Evolutionary conservation across 30 jellyfish, hydroid and myxozoan species (phyloP).

Genomic region (Hydractinia echinata): DNA sequence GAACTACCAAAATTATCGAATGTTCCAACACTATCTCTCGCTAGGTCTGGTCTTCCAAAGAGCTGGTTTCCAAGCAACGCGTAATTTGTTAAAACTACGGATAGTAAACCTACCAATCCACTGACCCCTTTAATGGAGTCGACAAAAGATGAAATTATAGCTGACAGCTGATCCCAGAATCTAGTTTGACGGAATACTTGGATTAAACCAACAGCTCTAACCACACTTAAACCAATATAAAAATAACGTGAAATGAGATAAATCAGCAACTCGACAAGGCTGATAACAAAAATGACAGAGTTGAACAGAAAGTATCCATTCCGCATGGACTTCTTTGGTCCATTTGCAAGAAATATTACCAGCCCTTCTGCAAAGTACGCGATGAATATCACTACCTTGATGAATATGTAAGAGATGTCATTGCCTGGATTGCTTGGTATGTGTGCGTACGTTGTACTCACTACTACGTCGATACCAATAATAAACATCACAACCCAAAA

Average conservation of each 20-base stretch:
- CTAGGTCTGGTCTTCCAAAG: constrained; percentile 30
- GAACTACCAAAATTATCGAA: constrained; percentile 47
- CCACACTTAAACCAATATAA: constrained; percentile 37
- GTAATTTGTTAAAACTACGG: constrained; percentile 42
- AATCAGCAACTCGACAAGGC: constrained; percentile 25
- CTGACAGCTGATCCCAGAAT: constrained; percentile 42
- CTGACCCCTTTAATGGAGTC: constrained; percentile 44
- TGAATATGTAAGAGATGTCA: background rate
- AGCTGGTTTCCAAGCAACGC: constrained; percentile 72
- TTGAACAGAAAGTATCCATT: constrained; percentile 31
- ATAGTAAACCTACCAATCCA: constrained; percentile 48
- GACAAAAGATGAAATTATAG: constrained; percentile 49
- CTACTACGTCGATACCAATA: constrained; percentile 1
- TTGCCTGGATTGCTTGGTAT: background rate
- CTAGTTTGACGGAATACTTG: constrained; percentile 50
- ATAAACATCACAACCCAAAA: constrained; percentile 21
- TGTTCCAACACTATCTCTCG: constrained; percentile 30
- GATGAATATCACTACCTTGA: constrained; percentile 9
- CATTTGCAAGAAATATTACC: constrained; percentile 35
- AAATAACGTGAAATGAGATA: background rate
- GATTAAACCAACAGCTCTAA: constrained; percentile 46
- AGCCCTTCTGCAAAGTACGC: constrained; percentile 30
- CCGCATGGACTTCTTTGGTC: constrained; percentile 8
- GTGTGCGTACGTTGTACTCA: background rate
- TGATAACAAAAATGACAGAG: background rate